Conservation (phyloP, 2,113 vertebrate genomes). For the Spilogale gracilis region DNA sequence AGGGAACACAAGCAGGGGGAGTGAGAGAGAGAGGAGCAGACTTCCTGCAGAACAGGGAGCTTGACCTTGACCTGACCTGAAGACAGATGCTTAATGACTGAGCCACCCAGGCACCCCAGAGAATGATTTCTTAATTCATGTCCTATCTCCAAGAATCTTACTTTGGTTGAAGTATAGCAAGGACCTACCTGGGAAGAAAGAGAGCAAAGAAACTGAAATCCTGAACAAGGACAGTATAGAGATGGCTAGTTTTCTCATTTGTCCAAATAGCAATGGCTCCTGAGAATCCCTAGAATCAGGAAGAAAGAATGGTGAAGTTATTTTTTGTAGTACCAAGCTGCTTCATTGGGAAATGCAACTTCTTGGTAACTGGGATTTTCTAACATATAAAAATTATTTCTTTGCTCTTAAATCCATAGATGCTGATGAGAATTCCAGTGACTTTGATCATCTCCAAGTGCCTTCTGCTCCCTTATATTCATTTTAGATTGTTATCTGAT, state of each 20-base stretch:
- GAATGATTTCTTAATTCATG: neutral
- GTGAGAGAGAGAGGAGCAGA: too few species aligned
- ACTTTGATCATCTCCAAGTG: neutral
- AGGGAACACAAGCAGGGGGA: too few species aligned
- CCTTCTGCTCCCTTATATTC: neutral
- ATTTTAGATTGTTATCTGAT: neutral
- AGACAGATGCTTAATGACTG: too few species aligned
- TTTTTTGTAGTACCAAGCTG: neutral
- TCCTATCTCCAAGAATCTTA: neutral
- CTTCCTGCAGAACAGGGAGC: too few species aligned
- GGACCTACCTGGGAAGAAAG: neutral
- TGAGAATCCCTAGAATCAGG: neutral
- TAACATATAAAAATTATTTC: constrained; percentile 7
- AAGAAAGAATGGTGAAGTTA: neutral
- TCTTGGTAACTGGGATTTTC: neutral
- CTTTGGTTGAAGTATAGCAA: neutral
- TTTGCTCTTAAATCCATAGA: neutral
- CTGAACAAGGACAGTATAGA: neutral
- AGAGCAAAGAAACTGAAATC: neutral
- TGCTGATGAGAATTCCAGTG: neutral
- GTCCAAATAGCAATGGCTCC: neutral
- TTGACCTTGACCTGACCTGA: too few species aligned
- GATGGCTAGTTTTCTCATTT: neutral
- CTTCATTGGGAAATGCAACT: neutral
- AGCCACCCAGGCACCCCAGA: neutral